Conservation (phyloP, 2,797 vertebrate species). For the Spinus olivaceus region DNA sequence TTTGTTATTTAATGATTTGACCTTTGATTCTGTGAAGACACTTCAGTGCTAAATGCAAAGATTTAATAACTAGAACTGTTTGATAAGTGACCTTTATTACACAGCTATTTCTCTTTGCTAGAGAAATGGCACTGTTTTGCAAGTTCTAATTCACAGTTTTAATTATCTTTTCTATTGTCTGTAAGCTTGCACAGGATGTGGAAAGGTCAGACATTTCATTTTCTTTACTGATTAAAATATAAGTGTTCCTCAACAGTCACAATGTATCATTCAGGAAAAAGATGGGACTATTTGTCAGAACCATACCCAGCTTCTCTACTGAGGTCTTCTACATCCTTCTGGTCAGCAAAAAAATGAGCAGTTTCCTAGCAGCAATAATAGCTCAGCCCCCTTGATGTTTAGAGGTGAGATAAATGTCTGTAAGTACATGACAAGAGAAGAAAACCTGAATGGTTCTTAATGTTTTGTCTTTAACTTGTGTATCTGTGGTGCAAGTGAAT, state of each 20-base stretch:
- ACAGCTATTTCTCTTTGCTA: slow-evolving; percentile 59
- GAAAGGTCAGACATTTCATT: slow-evolving; percentile 77
- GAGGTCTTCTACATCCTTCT: not conserved
- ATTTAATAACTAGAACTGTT: slow-evolving; percentile 79
- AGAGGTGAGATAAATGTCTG: not conserved
- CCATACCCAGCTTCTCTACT: not conserved
- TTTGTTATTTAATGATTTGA: slow-evolving; percentile 79
- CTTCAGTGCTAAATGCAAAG: slow-evolving; percentile 74
- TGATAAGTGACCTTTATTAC: slow-evolving; percentile 80
- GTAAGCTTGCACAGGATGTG: slow-evolving; percentile 66
- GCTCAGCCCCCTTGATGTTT: not conserved
- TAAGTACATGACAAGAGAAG: not conserved
- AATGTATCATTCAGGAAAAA: slow-evolving; percentile 60
- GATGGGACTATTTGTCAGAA: slow-evolving; percentile 39
- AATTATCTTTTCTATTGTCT: slow-evolving; percentile 78
- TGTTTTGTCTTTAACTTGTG: not conserved
- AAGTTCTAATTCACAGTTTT: slow-evolving; percentile 75
- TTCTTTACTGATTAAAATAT: slow-evolving; percentile 75
- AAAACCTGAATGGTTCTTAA: not conserved
- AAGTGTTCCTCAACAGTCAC: slow-evolving; percentile 58
- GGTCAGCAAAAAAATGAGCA: not conserved
- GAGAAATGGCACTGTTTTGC: slow-evolving; percentile 67
- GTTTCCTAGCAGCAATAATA: not conserved
- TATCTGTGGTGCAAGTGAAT: not conserved
- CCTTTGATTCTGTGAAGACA: slow-evolving; percentile 74